Percentiles rank a stretch among this genome's conserved stretches.
These are phyloP conservation scores for Centropyge bicolor DNA, from an alignment of 2,797 vertebrate species.

Conservation along the genomic window DNA sequence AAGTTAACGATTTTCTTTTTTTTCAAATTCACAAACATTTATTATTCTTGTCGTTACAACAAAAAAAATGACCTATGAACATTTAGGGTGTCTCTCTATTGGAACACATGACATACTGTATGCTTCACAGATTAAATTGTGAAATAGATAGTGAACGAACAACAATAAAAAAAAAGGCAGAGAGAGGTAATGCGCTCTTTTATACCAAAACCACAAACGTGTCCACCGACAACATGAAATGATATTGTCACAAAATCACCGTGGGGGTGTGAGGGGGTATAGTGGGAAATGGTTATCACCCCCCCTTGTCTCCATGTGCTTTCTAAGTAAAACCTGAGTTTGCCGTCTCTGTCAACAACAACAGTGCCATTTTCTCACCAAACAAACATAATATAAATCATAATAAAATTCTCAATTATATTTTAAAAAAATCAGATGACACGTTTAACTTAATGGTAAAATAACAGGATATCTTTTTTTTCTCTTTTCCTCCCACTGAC, in stretches of 20 bases:
- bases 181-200: constrained; percentile 85
- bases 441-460: constrained; percentile 77
- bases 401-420: constrained; percentile 81
- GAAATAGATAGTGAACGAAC: constrained; percentile 88
- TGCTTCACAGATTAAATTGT: constrained; percentile 91
- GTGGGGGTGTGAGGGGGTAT: constrained; percentile 65
- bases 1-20: constrained; percentile 49
- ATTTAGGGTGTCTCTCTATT: constrained; percentile 84
- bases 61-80: constrained; percentile 88
- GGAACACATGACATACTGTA: constrained; percentile 87
- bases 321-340: constrained; percentile 89
- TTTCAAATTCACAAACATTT: constrained; percentile 96
- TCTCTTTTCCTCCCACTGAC: constrained; percentile 22
- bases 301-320: constrained; percentile 82
- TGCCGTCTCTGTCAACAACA: constrained; percentile 85
- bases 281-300: constrained; percentile 40
- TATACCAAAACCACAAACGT: constrained; percentile 82
- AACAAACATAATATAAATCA: constrained; percentile 81
- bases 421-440: constrained; percentile 62
- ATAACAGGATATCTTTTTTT: constrained; percentile 61
- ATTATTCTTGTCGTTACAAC: constrained; percentile 95
- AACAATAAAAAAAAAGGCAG: constrained; percentile 80
- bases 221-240: constrained; percentile 86
- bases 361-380: constrained; percentile 86
- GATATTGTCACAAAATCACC: constrained; percentile 87